phyloP scores from a whole-genome alignment of 2,113 vertebrate genomes.

The Hypomesus transpacificus region DNA sequence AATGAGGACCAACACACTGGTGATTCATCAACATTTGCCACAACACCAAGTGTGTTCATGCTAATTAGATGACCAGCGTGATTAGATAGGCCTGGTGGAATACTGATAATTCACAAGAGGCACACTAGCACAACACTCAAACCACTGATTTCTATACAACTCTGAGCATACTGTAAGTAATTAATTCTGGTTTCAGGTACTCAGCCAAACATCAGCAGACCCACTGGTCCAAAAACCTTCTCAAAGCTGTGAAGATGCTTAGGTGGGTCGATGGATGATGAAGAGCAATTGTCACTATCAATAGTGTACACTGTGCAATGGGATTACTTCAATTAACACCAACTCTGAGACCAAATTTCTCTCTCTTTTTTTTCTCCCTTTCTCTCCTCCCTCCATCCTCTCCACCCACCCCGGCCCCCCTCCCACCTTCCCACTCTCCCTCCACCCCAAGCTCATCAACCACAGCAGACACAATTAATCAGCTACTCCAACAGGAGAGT shows the following conservation, averaged over 20 bases:
- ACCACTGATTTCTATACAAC: background rate
- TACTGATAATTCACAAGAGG: slow-evolving; percentile 11
- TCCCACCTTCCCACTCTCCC: background rate
- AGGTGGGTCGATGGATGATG: too few species aligned
- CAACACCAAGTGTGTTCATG: slow-evolving; percentile 7
- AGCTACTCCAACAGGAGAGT: slow-evolving; percentile 14
- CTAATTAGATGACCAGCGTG: slow-evolving; percentile 6
- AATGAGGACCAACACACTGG: background rate
- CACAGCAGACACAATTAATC: slow-evolving; percentile 16
- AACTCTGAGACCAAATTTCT: background rate
- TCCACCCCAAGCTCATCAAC: slow-evolving; percentile 5
- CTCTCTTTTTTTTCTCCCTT: background rate
- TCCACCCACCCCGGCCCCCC: slow-evolving; percentile 5
- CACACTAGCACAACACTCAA: background rate
- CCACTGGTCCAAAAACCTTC: too few species aligned
- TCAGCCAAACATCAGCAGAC: too few species aligned
- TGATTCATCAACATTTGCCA: slow-evolving; percentile 7
- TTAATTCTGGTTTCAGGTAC: too few species aligned
- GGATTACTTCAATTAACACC: slow-evolving; percentile 3
- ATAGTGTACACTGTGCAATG: background rate
- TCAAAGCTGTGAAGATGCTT: too few species aligned
- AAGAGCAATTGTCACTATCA: too few species aligned
- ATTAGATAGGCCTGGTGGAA: background rate
- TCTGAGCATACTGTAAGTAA: too few species aligned
- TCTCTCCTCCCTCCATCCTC: background rate